phyloP scores from a whole-genome alignment of 2,797 vertebrate species.

The Neosilurus hyrtlii region DNA sequence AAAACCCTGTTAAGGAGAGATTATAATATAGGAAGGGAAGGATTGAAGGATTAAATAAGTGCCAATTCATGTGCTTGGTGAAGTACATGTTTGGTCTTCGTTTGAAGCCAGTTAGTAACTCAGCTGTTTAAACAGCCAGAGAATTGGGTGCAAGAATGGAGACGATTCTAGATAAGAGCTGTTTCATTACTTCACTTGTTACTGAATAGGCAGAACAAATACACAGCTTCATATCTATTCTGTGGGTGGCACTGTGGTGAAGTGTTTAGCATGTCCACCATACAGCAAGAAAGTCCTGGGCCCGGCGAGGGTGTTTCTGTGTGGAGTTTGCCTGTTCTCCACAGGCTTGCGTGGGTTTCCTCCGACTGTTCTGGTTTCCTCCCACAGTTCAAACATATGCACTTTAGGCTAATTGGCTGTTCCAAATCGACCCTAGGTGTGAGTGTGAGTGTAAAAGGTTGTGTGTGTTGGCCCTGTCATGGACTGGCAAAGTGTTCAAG shows the following conservation, averaged over 20 bases:
- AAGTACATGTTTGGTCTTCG: not conserved
- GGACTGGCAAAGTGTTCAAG: too few species aligned
- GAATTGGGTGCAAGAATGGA: not conserved
- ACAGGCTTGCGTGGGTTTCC: too few species aligned
- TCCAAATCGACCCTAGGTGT: too few species aligned
- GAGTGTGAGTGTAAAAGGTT: too few species aligned
- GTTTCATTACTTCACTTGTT: not conserved
- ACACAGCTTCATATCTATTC: not conserved
- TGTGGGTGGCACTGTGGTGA: not conserved
- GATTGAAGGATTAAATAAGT: not conserved
- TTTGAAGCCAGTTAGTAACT: not conserved
- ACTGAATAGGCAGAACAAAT: not conserved
- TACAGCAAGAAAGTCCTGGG: too few species aligned
- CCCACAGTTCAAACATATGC: too few species aligned
- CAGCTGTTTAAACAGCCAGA: not conserved
- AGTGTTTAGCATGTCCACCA: too few species aligned
- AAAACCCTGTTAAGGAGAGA: not conserved
- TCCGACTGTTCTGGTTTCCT: too few species aligned
- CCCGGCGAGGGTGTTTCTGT: too few species aligned
- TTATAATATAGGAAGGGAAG: not conserved
- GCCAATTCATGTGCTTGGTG: not conserved
- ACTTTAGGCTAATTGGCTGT: too few species aligned
- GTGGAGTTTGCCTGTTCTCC: too few species aligned
- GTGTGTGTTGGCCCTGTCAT: too few species aligned
- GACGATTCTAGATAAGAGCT: not conserved